Conservation (phyloP, 2,888 invertebrate genomes). For the Geophilus truncorum region DNA sequence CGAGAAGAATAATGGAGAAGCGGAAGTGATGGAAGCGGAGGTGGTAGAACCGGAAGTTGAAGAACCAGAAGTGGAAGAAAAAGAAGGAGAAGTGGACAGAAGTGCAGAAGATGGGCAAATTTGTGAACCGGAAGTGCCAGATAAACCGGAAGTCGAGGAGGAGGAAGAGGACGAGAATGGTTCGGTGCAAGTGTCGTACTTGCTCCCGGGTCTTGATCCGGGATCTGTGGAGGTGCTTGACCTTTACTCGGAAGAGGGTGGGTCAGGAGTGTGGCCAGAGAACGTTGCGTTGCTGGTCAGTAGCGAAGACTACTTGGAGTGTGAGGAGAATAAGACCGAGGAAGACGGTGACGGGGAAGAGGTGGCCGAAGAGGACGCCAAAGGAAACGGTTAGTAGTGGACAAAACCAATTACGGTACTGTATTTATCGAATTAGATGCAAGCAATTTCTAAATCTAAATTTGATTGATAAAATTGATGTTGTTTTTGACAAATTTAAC, state of each 20-base stretch:
- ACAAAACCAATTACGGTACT: too few species aligned
- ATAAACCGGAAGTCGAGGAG: neutral
- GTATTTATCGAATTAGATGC: too few species aligned
- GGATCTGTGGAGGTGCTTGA: slow-evolving; percentile 29
- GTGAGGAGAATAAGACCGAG: slow-evolving; percentile 32
- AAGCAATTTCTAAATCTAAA: too few species aligned
- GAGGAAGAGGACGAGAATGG: neutral
- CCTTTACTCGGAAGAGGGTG: neutral
- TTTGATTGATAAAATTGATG: too few species aligned
- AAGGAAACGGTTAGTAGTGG: neutral
- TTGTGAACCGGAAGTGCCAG: neutral
- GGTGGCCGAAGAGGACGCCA: slow-evolving; percentile 29
- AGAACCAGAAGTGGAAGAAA: too few species aligned
- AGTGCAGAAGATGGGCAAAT: too few species aligned
- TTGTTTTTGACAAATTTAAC: too few species aligned
- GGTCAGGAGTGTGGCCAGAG: neutral
- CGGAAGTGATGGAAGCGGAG: too few species aligned
- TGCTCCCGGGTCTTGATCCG: slow-evolving; percentile 34
- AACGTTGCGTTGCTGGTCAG: neutral
- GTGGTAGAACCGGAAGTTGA: too few species aligned
- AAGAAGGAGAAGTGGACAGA: too few species aligned
- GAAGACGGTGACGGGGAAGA: slow-evolving; percentile 36
- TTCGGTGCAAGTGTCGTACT: neutral
- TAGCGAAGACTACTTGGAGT: neutral
- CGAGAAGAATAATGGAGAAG: too few species aligned